Evolutionary conservation across 2,113 vertebrate genomes (phyloP).

Genomic region (Anser cygnoides): DNA sequence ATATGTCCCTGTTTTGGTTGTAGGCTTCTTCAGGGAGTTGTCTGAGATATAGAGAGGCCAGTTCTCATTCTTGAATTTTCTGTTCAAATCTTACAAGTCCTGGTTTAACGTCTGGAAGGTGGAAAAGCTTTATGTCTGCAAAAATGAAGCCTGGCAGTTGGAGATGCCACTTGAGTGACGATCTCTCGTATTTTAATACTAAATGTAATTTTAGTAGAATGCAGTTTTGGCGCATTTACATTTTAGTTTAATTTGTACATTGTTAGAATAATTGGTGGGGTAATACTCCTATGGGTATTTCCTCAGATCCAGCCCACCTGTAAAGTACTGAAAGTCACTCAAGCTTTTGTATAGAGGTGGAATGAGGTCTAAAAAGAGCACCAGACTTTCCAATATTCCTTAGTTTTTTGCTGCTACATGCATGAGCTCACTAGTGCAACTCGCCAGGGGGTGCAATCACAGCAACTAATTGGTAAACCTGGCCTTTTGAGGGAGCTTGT

Average conservation of each 20-base stretch:
- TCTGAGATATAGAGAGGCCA: background rate
- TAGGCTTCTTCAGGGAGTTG: background rate
- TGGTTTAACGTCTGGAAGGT: background rate
- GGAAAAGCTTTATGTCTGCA: background rate
- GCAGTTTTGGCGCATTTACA: background rate
- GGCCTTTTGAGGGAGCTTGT: background rate
- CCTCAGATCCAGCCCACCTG: background rate
- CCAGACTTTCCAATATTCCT: background rate
- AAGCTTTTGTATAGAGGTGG: background rate
- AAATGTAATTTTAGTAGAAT: background rate
- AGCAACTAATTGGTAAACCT: background rate
- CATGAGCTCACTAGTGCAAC: background rate
- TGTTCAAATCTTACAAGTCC: background rate
- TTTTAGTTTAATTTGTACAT: background rate
- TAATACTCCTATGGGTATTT: accelerated
- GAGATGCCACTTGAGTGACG: background rate
- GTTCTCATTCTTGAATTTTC: background rate
- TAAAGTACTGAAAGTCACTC: background rate
- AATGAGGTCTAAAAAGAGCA: background rate
- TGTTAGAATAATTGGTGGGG: background rate
- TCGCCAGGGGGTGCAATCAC: background rate
- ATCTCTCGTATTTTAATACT: background rate
- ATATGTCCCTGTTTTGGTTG: accelerated
- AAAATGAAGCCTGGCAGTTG: background rate
- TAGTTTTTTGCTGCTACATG: background rate